Conservation (phyloP, 2,797 vertebrate species). For the Rhincodon typus region DNA sequence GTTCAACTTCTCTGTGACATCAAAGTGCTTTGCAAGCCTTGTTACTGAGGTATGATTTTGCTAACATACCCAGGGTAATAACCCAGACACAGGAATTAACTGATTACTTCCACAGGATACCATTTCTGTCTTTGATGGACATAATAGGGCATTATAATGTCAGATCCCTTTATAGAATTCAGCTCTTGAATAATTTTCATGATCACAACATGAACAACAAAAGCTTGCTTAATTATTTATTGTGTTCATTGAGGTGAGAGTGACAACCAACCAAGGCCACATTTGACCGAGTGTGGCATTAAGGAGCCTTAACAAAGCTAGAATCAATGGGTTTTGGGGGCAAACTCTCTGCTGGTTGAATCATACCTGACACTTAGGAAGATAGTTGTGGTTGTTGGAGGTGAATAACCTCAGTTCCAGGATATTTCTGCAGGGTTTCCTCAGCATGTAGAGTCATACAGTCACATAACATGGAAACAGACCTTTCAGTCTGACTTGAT, state of each 20-base stretch:
- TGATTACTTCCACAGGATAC: background rate
- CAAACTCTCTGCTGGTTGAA: too few species aligned
- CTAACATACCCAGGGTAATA: background rate
- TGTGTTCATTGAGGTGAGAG: background rate
- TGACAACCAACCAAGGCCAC: too few species aligned
- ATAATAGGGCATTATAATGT: background rate
- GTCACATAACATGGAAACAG: too few species aligned
- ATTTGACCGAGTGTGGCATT: too few species aligned
- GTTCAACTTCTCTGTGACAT: background rate
- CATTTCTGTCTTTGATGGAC: background rate
- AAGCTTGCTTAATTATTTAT: background rate
- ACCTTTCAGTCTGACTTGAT: too few species aligned
- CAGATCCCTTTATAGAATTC: background rate
- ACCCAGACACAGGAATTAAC: background rate
- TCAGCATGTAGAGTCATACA: too few species aligned
- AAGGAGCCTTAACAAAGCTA: too few species aligned
- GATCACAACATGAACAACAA: background rate
- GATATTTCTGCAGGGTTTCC: too few species aligned
- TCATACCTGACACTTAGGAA: too few species aligned
- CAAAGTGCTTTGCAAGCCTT: background rate
- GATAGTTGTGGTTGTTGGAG: too few species aligned
- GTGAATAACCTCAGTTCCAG: too few species aligned
- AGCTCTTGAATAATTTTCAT: background rate
- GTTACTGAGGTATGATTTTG: background rate
- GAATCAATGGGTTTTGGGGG: too few species aligned